Evolutionary conservation across 2,888 invertebrate species (phyloP).

Genomic region (Eilema griseolum): DNA sequence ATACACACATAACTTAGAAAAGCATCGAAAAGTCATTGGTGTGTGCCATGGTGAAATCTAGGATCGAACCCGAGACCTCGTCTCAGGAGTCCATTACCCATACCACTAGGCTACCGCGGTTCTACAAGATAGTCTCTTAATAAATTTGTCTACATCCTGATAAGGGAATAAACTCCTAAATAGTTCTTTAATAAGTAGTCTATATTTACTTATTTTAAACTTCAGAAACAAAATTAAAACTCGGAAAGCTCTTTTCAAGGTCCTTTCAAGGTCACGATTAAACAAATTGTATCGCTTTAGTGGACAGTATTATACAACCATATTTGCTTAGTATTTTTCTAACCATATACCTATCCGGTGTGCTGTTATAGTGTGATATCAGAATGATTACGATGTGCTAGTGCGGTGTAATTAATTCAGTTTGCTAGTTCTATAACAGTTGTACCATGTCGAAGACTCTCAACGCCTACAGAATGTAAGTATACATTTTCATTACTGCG

Average conservation of each 20-base stretch:
- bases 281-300: slow-evolving; percentile 52
- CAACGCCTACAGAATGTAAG: slow-evolving; percentile 96
- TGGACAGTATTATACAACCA: slow-evolving; percentile 55
- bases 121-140: no score
- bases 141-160: no score
- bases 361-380: slow-evolving; percentile 54
- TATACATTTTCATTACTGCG: slow-evolving; percentile 64
- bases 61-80: no score
- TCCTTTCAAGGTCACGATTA: slow-evolving; percentile 47
- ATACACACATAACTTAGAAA: no score
- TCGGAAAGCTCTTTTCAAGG: slow-evolving; percentile 55
- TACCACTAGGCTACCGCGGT: no score
- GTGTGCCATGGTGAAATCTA: no score
- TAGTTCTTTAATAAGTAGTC: no score
- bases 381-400: slow-evolving; percentile 53
- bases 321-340: slow-evolving; percentile 58
- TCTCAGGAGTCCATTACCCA: no score
- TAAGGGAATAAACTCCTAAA: no score
- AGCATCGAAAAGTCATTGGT: no score
- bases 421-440: slow-evolving; percentile 60
- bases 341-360: slow-evolving; percentile 52
- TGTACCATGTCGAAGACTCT: slow-evolving; percentile 94
- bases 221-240: not conserved
- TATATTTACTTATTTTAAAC: not conserved
- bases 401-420: slow-evolving; percentile 74